Conservation (phyloP, 2,888 invertebrate species). For the Melolontha melolontha region DNA sequence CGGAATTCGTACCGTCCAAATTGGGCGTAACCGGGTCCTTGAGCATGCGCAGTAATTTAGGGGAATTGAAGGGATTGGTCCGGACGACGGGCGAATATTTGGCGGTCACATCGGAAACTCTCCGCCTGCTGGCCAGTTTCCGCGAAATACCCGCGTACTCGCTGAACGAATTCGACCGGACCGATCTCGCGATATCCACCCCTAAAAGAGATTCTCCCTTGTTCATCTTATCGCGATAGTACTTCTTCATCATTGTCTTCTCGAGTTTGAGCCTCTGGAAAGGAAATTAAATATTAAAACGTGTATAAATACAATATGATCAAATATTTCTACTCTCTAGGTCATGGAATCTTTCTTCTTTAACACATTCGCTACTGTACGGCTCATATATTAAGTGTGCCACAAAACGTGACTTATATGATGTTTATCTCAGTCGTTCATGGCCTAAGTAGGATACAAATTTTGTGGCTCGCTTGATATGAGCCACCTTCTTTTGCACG, state of each 20-base stretch:
- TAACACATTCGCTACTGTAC: too few relatives aligned
- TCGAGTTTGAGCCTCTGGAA: conserved; percentile 39
- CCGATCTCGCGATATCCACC: conserved; percentile 7
- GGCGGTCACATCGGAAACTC: conserved; percentile 24
- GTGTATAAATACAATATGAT: too few relatives aligned
- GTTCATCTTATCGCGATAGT: conserved; percentile 23
- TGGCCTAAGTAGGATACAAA: too few relatives aligned
- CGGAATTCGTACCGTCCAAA: background rate
- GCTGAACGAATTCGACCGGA: conserved; percentile 36
- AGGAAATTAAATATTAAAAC: background rate
- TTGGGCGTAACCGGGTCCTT: conserved; percentile 33
- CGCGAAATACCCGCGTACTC: conserved; percentile 30
- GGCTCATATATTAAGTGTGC: too few relatives aligned
- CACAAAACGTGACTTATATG: too few relatives aligned
- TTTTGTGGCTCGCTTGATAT: too few relatives aligned
- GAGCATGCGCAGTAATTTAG: conserved; percentile 29
- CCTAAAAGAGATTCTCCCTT: conserved; percentile 16
- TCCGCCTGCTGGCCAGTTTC: background rate
- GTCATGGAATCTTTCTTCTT: too few relatives aligned
- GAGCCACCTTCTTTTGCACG: too few relatives aligned
- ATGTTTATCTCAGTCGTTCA: too few relatives aligned
- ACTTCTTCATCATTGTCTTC: conserved; percentile 34
- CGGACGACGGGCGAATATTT: background rate
- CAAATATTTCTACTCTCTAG: too few relatives aligned
- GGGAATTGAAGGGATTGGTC: conserved; percentile 25